A percentile compares a stretch with the other conserved stretches of the same genome.
Conservation (phyloP, 2,888 invertebrate species). For the Sialis lutaria region DNA sequence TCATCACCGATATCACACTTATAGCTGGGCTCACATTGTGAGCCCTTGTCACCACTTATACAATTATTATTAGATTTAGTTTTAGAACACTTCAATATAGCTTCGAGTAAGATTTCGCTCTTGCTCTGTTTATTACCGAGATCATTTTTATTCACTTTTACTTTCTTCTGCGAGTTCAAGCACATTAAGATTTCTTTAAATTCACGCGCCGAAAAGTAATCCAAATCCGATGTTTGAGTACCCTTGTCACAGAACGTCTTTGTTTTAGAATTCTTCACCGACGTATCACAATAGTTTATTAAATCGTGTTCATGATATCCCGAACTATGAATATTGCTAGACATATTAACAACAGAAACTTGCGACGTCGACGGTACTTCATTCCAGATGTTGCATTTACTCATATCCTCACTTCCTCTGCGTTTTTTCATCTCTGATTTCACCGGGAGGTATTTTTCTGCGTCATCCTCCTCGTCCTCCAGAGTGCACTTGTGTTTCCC, state of each 20-base stretch:
- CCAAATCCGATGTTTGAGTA: not conserved
- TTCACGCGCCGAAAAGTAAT: slow-evolving; percentile 1
- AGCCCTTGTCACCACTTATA: not conserved
- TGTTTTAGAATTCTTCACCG: not conserved
- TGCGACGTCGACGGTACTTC: slow-evolving; percentile 11
- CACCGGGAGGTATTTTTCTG: slow-evolving; percentile 15
- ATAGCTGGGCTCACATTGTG: slow-evolving; percentile 18
- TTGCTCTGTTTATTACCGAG: slow-evolving; percentile 17
- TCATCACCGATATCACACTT: slow-evolving; percentile 16
- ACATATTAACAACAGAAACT: not conserved
- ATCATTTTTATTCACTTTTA: slow-evolving; percentile 16
- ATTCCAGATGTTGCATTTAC: slow-evolving; percentile 16
- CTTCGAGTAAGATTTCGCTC: slow-evolving; percentile 22
- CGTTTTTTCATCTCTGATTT: slow-evolving; percentile 20
- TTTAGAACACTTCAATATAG: slow-evolving; percentile 19
- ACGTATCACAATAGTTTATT: not conserved
- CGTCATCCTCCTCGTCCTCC: slow-evolving; percentile 45
- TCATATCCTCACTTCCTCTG: slow-evolving; percentile 16
- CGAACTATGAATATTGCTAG: slow-evolving; percentile 11
- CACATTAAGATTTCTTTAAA: slow-evolving; percentile 2
- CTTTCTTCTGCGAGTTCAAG: not conserved
- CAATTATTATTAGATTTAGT: slow-evolving; percentile 3
- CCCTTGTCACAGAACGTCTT: not conserved
- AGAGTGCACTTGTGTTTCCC: slow-evolving; percentile 65
- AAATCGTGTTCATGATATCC: not conserved